phyloP scores from a whole-genome alignment of 2,888 invertebrate species.

The Folsomia manolachei region DNA sequence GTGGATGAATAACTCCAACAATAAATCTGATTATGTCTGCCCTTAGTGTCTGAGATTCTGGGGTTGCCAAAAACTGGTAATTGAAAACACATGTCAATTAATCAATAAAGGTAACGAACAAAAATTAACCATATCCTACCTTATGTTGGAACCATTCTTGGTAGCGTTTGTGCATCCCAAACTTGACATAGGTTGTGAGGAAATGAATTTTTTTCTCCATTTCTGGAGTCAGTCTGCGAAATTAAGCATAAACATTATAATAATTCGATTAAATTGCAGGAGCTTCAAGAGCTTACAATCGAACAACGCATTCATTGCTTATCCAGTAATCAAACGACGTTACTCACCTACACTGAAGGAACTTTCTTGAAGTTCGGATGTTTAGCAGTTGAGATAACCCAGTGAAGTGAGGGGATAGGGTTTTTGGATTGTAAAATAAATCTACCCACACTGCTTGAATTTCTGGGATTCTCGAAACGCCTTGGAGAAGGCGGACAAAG shows the following conservation, averaged over 20 bases:
- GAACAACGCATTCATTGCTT: too few relatives aligned
- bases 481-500: constrained; percentile 81
- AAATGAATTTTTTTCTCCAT: constrained; percentile 90
- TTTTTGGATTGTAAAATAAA: constrained; percentile 72
- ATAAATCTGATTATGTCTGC: constrained; percentile 92
- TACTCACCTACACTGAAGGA: constrained; percentile 62
- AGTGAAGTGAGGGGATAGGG: constrained; percentile 72
- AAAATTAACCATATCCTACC: constrained; percentile 52
- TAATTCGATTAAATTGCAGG: too few relatives aligned
- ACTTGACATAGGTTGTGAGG: constrained; percentile 77
- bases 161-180: constrained; percentile 87
- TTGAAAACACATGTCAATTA: constrained; percentile 46
- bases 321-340: too few relatives aligned
- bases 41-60: constrained; percentile 83
- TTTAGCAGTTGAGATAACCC: constrained; percentile 77
- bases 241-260: too few relatives aligned
- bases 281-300: too few relatives aligned
- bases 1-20: constrained; percentile 89
- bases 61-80: constrained; percentile 83
- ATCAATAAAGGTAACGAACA: constrained; percentile 3
- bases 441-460: constrained; percentile 86
- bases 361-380: constrained; percentile 80
- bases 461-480: constrained; percentile 83
- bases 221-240: constrained; percentile 81
- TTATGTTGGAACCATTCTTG: constrained; percentile 90